These are phyloP conservation scores for Glossophaga mutica DNA, from an alignment of 2,797 vertebrate genomes.

Conservation along the genomic window DNA sequence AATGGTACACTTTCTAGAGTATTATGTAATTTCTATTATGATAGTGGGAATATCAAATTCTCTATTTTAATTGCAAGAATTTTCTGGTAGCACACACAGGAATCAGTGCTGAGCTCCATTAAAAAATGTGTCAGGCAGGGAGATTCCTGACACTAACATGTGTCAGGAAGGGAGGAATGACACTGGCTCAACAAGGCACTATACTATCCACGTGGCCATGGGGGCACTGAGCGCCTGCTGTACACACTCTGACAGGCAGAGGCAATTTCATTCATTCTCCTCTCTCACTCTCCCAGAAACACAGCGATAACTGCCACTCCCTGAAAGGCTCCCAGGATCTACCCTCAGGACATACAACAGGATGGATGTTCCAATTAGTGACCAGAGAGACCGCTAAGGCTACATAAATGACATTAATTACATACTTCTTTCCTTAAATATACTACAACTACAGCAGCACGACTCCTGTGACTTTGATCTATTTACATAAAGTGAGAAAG, in stretches of 20 bases:
- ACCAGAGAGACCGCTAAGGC: not conserved
- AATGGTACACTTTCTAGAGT: not conserved
- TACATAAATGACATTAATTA: not conserved
- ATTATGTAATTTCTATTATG: conserved; percentile 21
- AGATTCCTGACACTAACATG: too few species aligned
- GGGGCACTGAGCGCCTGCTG: not conserved
- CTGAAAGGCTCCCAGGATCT: not conserved
- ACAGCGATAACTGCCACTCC: not conserved
- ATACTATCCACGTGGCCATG: not conserved
- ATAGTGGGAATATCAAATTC: not conserved
- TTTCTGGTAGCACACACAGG: not conserved
- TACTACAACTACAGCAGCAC: not conserved
- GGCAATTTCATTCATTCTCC: not conserved
- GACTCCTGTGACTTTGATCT: not conserved
- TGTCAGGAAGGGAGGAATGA: not conserved
- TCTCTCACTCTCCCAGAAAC: not conserved
- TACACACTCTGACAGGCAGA: not conserved
- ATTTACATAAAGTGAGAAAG: not conserved
- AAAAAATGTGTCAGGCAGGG: conserved; percentile 2
- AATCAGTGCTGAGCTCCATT: not conserved
- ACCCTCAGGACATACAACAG: not conserved
- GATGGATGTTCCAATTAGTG: not conserved
- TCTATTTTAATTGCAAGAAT: conserved; percentile 12
- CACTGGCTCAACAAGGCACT: not conserved
- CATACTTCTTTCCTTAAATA: not conserved